Conservation (phyloP, 2,888 invertebrate species). For the Bugulina stolonifera region DNA sequence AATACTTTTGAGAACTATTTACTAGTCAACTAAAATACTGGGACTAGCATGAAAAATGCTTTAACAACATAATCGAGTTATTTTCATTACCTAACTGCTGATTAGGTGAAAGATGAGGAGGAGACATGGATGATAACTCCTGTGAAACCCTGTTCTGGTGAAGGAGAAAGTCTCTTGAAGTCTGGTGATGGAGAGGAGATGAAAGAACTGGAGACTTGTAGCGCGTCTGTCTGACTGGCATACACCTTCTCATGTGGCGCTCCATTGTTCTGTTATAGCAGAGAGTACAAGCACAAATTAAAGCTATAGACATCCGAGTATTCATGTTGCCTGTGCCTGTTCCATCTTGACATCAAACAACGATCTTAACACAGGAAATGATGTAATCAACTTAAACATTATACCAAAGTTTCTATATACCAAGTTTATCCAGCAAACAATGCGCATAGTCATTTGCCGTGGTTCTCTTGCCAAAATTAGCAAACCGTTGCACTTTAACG, state of each 20-base stretch:
- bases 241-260: conserved; percentile 99
- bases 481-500: too few species aligned
- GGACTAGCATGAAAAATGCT: not conserved
- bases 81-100: not conserved
- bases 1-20: not conserved
- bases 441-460: too few species aligned
- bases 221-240: conserved; percentile 49
- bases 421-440: too few species aligned
- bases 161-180: not conserved
- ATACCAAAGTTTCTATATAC: too few species aligned
- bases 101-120: not conserved
- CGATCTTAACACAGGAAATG: too few species aligned
- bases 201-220: not conserved
- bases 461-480: too few species aligned
- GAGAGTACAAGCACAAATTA: not conserved
- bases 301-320: too few species aligned
- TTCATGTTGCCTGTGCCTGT: too few species aligned
- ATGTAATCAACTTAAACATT: too few species aligned
- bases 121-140: too few species aligned
- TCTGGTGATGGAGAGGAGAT: too few species aligned
- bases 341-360: too few species aligned
- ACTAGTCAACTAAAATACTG: not conserved
- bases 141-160: not conserved
- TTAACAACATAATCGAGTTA: not conserved
- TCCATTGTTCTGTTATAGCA: conserved; percentile 95